These are phyloP conservation scores for Idaea aversata DNA, from an alignment of 2,888 invertebrate genomes.

Conservation along the genomic window DNA sequence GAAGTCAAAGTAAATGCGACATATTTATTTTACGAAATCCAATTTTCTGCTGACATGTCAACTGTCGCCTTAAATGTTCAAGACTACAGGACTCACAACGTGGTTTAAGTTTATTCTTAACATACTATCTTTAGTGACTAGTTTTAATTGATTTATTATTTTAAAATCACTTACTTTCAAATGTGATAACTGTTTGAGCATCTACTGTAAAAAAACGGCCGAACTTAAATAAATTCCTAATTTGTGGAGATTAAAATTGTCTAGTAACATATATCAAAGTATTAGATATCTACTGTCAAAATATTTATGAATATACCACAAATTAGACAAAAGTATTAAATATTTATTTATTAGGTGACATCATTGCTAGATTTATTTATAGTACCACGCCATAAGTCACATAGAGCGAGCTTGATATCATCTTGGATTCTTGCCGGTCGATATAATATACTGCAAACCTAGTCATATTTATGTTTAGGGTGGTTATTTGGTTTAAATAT, in stretches of 20 bases:
- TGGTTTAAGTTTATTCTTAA: constrained; percentile 70
- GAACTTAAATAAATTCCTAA: constrained; percentile 6
- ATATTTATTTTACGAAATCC: constrained; percentile 80
- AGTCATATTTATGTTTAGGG: neutral
- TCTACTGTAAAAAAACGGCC: neutral
- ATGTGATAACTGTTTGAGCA: neutral
- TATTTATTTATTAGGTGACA: neutral
- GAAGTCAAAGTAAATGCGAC: constrained; percentile 70
- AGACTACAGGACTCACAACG: constrained; percentile 68
- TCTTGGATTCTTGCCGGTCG: constrained; percentile 65
- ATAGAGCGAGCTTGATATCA: constrained; percentile 74
- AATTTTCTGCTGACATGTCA: constrained; percentile 80
- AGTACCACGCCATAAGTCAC: constrained; percentile 69
- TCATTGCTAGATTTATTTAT: constrained; percentile 69
- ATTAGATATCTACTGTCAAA: constrained; percentile 8
- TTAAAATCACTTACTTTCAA: neutral
- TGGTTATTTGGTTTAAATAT: no score
- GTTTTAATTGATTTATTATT: neutral
- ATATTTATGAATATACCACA: constrained; percentile 1
- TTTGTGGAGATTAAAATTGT: constrained; percentile 4
- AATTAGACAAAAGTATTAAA: constrained; percentile 3
- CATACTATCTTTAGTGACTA: constrained; percentile 47
- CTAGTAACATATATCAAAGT: neutral
- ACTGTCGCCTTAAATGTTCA: constrained; percentile 77
- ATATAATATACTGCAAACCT: neutral